These are phyloP conservation scores for Antechinus flavipes DNA, from an alignment of 2,113 vertebrate genomes.

Conservation along the genomic window DNA sequence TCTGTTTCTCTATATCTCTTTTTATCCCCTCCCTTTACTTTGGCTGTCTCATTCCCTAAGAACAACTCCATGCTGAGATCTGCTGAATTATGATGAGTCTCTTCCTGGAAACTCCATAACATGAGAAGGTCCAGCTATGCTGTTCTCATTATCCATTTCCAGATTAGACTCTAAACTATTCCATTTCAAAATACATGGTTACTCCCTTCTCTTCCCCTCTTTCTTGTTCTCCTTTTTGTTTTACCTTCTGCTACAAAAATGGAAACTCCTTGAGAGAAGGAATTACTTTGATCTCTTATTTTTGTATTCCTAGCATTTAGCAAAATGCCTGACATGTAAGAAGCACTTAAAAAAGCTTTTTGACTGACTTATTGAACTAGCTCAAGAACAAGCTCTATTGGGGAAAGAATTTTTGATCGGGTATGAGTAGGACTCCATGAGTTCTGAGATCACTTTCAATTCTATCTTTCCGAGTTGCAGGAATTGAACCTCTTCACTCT, in stretches of 20 bases:
- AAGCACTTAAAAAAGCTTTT: neutral
- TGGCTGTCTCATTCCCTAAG: neutral
- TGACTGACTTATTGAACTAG: neutral
- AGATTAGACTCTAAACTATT: neutral
- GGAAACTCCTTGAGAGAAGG: neutral
- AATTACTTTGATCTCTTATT: neutral
- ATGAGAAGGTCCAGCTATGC: neutral
- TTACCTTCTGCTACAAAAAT: neutral
- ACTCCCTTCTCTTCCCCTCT: neutral
- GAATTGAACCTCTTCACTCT: neutral
- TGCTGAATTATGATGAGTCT: neutral
- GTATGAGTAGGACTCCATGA: neutral
- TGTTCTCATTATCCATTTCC: neutral
- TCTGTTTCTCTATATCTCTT: no score
- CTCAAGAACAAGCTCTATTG: neutral
- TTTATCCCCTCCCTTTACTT: no score
- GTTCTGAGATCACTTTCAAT: neutral
- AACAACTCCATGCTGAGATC: neutral
- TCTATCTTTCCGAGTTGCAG: neutral
- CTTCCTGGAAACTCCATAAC: neutral
- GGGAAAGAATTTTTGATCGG: neutral
- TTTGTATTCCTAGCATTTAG: neutral
- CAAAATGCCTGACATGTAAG: neutral
- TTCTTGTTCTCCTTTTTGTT: neutral
- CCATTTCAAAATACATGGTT: neutral